phyloP scores from a whole-genome alignment of 2,888 invertebrate genomes.

The Drosophila birchii region DNA sequence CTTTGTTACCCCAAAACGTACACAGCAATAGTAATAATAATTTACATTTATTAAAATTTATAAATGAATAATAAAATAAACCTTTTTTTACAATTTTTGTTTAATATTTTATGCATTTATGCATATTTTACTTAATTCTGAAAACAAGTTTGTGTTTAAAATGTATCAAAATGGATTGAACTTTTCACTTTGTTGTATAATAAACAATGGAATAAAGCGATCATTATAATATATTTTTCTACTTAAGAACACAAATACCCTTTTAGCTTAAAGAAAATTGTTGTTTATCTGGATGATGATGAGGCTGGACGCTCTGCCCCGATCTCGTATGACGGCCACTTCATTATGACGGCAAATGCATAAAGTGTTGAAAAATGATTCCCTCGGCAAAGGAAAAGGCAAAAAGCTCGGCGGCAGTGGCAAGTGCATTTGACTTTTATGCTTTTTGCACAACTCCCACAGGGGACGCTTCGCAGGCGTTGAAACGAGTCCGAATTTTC shows the following conservation, averaged over 20 bases:
- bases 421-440: slow-evolving; percentile 81
- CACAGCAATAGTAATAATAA: too few relatives aligned
- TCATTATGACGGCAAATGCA: slow-evolving; percentile 78
- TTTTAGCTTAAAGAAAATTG: slow-evolving; percentile 58
- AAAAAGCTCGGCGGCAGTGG: slow-evolving; percentile 46
- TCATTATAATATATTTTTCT: not conserved
- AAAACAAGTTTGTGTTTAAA: too few relatives aligned
- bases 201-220: slow-evolving; percentile 23
- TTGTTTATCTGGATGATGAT: slow-evolving; percentile 57
- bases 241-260: not conserved
- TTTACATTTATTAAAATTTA: too few relatives aligned
- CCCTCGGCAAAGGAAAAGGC: slow-evolving; percentile 56
- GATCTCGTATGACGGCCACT: slow-evolving; percentile 62
- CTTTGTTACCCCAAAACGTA: too few relatives aligned
- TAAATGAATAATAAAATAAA: too few relatives aligned
- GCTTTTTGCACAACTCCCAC: slow-evolving; percentile 52
- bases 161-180: too few relatives aligned
- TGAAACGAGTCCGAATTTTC: slow-evolving; percentile 73
- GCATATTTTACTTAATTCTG: too few relatives aligned
- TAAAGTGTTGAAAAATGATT: slow-evolving; percentile 80
- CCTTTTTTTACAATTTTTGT: too few relatives aligned
- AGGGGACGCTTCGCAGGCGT: slow-evolving; percentile 61
- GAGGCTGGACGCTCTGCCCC: slow-evolving; percentile 21
- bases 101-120: too few relatives aligned
- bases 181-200: too few relatives aligned